Percentiles rank a stretch among this genome's conserved stretches.
Evolutionary conservation across 2,888 invertebrate genomes (phyloP).

Genomic region (Orthonevra nobilis): DNA sequence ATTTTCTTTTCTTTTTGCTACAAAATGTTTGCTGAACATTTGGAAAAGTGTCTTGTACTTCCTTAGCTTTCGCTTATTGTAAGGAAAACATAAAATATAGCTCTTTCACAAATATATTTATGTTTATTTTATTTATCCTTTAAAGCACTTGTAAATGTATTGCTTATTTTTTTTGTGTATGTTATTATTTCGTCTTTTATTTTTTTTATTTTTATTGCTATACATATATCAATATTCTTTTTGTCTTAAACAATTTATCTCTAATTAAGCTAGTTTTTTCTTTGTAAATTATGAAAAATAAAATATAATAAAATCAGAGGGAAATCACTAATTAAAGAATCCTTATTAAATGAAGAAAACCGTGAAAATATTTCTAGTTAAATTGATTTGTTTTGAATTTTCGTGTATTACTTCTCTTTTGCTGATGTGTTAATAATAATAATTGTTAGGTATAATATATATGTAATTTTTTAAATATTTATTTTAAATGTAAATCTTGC

Average conservation of each 20-base stretch:
- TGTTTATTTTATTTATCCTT: constrained; percentile 45
- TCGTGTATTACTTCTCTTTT: constrained; percentile 28
- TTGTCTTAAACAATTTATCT: constrained; percentile 54
- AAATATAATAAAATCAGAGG: constrained; percentile 12
- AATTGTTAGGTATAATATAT: constrained; percentile 65
- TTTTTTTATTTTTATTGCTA: constrained; percentile 45
- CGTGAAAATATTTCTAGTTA: constrained; percentile 56
- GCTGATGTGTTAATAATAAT: constrained; percentile 66
- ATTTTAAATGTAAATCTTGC: constrained; percentile 70
- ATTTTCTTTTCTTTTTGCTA: constrained; percentile 40
- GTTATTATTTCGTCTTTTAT: constrained; percentile 52
- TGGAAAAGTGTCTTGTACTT: constrained; percentile 35
- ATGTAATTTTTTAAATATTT: constrained; percentile 61
- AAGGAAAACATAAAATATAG: constrained; percentile 69
- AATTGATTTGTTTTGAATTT: constrained; percentile 19
- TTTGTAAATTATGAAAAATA: constrained; percentile 40
- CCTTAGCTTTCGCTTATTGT: constrained; percentile 14
- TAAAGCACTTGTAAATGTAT: constrained; percentile 71
- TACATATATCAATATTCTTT: no score
- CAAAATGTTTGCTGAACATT: constrained; percentile 33
- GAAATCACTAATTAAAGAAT: constrained; percentile 38
- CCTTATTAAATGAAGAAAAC: constrained; percentile 59
- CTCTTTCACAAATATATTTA: constrained; percentile 52
- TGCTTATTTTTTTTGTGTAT: constrained; percentile 63
- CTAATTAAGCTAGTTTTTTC: constrained; percentile 64